Evolutionary conservation across 1,140 invertebrate genomes (phyloP).

Genomic region (Chelonus insularis): DNA sequence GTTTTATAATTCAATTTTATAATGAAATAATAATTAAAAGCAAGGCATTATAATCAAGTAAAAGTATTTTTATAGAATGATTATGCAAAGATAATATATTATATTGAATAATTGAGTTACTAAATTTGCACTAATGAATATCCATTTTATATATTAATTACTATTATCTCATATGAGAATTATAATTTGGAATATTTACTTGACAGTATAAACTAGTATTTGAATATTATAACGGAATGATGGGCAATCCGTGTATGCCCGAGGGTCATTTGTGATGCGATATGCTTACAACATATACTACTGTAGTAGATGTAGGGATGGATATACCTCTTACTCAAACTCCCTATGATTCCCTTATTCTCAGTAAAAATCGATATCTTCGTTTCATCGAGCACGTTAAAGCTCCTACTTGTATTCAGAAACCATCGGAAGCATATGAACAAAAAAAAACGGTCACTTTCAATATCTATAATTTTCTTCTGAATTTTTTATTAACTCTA

Average conservation of each 20-base stretch:
- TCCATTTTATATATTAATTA: background rate
- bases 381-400: constrained; percentile 9
- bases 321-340: constrained; percentile 2
- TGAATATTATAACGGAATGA: constrained; percentile 29
- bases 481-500: background rate
- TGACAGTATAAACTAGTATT: constrained; percentile 9
- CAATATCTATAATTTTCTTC: background rate
- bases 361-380: constrained; percentile 17
- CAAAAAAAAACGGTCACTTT: background rate
- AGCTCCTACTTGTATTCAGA: constrained; percentile 7
- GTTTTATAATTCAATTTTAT: too few relatives aligned
- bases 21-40: too few relatives aligned
- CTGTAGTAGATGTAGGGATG: too few relatives aligned
- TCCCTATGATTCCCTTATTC: background rate
- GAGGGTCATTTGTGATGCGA: constrained; percentile 28
- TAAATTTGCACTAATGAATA: too few relatives aligned
- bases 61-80: too few relatives aligned
- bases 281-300: background rate
- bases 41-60: too few relatives aligned
- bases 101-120: too few relatives aligned
- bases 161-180: background rate
- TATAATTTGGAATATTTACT: background rate
- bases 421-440: background rate
- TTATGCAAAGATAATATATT: too few relatives aligned
- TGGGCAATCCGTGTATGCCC: constrained; percentile 32